Conservation (phyloP, 2,888 invertebrate genomes). For the Drosophila meridiana region DNA sequence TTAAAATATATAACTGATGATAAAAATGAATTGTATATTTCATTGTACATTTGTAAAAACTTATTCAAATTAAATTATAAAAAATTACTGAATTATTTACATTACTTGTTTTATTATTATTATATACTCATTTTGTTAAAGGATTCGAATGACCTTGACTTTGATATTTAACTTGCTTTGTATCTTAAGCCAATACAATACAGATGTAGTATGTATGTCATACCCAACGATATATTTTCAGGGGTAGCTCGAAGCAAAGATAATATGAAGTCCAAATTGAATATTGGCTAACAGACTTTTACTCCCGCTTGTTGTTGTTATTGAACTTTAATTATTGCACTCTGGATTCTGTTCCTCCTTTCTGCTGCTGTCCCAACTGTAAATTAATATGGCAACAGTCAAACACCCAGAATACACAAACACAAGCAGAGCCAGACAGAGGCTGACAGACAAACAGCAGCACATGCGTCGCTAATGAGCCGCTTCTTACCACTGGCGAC, state of each 20-base stretch:
- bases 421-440: neutral
- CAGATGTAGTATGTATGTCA: neutral
- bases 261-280: neutral
- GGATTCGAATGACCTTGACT: too few relatives aligned
- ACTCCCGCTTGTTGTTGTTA: slow-evolving; percentile 25
- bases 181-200: neutral
- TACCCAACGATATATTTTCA: neutral
- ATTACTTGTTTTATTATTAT: too few relatives aligned
- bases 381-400: slow-evolving; percentile 43
- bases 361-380: slow-evolving; percentile 30
- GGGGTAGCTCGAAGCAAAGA: neutral
- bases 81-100: too few relatives aligned
- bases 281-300: slow-evolving; percentile 11
- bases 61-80: too few relatives aligned
- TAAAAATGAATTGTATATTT: too few relatives aligned
- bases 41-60: too few relatives aligned
- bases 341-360: slow-evolving; percentile 25
- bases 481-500: slow-evolving; percentile 31
- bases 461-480: slow-evolving; percentile 56
- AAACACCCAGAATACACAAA: slow-evolving; percentile 1
- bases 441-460: slow-evolving; percentile 10
- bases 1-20: too few relatives aligned
- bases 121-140: too few relatives aligned
- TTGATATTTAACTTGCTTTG: neutral
- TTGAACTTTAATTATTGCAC: slow-evolving; percentile 60